Evolutionary conservation across 2,888 invertebrate species (phyloP), one percentile per base, ranked within the genome.

Genomic region (Mycogona germanica): DNA sequence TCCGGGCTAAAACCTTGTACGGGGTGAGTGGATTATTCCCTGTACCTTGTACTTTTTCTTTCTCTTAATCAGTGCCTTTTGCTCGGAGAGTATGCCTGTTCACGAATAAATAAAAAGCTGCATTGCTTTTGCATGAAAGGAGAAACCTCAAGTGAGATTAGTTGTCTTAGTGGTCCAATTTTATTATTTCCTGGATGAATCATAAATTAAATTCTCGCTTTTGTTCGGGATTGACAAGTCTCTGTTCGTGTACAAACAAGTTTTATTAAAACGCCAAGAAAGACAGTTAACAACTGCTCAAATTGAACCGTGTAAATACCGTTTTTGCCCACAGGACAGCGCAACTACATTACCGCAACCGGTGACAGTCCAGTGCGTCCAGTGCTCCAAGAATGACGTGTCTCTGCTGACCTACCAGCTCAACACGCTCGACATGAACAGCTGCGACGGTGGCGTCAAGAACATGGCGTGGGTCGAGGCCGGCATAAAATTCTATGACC

Each of bases 331-430:
- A n/a, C n/a, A n/a, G n/a, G n/a, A n/a, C n/a, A n/a, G 35, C 35
- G n/a, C 35, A 35, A n/a, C 35, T 12, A 35, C 12, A 12, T 71
- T 89, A 35, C 81, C 84, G 2, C 76, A 82, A 63, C 92, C 93
- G 4, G 74, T 92, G 50, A 80, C 81, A 40, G 72, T 91, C 2
- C 92, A 93, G 67, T 82, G 83, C 65, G 75, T 93, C 59, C 86
- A 87, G 61, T 81, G 85, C 3, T 82, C 89, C 66, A 84, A 87
- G 1, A 73, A 78, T 60, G 71, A 74, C 38, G 87, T 84, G 66
- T 82, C 88, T 66, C 89, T 92, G 66, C 81, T 84, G 3, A 77
- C 87, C 19, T 78, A 86, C 55, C 89, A 95, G 70, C 72, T 95
- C 14, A 88, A 89, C 64, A 86, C 86, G 0, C 71, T 87, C 32